A percentile compares a stretch with the other conserved stretches of the same genome.
These are phyloP conservation scores for Salarias fasciatus DNA, from an alignment of 2,797 vertebrate genomes.

Conservation along the genomic window DNA sequence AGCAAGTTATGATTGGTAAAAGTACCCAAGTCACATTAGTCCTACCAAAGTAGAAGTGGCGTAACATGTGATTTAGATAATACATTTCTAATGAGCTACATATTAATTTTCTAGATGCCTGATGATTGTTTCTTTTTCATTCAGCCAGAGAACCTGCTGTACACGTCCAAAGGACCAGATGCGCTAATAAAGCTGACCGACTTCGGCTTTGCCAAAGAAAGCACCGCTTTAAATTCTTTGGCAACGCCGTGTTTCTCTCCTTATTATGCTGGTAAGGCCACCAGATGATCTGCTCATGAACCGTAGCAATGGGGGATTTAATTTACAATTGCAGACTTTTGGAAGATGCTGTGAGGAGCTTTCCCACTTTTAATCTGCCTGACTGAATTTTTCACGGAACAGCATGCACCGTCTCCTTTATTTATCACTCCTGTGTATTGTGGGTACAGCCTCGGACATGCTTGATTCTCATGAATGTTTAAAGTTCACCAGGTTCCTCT, in stretches of 20 bases:
- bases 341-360: no score
- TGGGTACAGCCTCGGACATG: slow-evolving; percentile 1
- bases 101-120: background rate
- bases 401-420: no score
- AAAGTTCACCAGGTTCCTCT: background rate
- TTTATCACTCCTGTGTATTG: background rate
- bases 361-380: no score
- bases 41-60: no score
- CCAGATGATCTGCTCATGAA: no score
- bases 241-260: slow-evolving; percentile 92
- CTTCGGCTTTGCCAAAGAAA: slow-evolving; percentile 94
- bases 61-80: no score
- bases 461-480: slow-evolving; percentile 2
- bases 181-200: slow-evolving; percentile 90
- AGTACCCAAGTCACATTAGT: no score
- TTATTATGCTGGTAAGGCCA: slow-evolving; percentile 89
- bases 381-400: no score
- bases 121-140: slow-evolving; percentile 7
- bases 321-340: no score
- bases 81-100: no score
- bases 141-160: slow-evolving; percentile 92
- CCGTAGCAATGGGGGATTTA: no score
- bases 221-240: slow-evolving; percentile 89
- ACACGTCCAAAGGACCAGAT: slow-evolving; percentile 87
- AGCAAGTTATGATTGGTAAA: no score